Base-by-base conservation (phyloP, 1,140 invertebrate species). In the Saxidomus purpurata region DNA sequence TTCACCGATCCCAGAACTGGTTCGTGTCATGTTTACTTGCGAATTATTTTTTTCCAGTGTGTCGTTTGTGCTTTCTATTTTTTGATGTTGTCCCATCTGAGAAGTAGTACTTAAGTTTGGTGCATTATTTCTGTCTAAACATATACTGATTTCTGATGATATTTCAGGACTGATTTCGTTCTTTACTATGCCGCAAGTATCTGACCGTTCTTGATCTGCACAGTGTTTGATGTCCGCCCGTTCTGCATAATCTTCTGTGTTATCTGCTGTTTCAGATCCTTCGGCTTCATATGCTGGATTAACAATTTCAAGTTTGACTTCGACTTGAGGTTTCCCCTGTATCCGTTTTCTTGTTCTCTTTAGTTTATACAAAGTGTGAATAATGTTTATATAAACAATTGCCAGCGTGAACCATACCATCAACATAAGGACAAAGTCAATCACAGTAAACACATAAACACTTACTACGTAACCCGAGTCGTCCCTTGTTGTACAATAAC, bases 401-500 rank as follows among this genome's bases (percentile, higher is more conserved):
- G n/a, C 31, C 28, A 82, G 9, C n/a, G 80, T 82, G 19, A 82
- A 2, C 80, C 55, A 82, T 38, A 82, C 40, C 9, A 82, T 63
- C n/a, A 82, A 38, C 19, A 82, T 28, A 28, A 63, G 36, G 9
- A 82, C 19, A 55, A 67, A 63, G 40, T 82, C 80, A 28, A 67
- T 74, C 1, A 63, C 63, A 28, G 47, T 47, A 28, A 85, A 85
- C 17, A 85, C 13, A 1, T 28, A 22, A n/a, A 69, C 49, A 47
- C 36, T 43, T 22, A 34, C 34, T 55, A 15, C 19, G n/a, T 71
- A 74, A 22, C 40, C 9, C 13, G 38, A 0, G 34, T 71, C 63
- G 34, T 85, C 82, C 11, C 43, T 47, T 3, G 63, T 74, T 17
- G 82, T 71, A 52, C 82, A 85, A 52, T 52, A 85, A 22, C 31